Evolutionary conservation across 2,113 vertebrate genomes (phyloP), one percentile per base, ranked within the genome.

Genomic region (Xiphorhynchus elegans): DNA sequence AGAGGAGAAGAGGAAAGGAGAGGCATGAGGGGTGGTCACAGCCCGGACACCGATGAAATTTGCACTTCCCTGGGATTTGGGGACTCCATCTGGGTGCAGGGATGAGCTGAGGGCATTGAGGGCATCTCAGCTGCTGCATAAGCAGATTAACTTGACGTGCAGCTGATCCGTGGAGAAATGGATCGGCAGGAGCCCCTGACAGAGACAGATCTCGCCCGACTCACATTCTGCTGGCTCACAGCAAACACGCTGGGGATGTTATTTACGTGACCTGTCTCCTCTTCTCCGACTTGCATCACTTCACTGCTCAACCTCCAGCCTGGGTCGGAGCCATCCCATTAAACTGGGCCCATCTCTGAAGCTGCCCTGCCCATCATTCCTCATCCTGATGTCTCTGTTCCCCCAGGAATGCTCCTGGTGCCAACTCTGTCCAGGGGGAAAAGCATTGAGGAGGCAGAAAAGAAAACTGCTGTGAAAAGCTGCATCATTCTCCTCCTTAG

Each of bases 161-260:
- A 5, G 89, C 94, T 95, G 93, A 95, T 89, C 94, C 95, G 56
- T 18, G 53, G 93, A 92, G 91, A 95, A 89, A 95, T 76, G 89
- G 89, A 92, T 95, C 94, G 56, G 89, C 89, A 94, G 84, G 84
- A 95, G 89, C 23, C 80, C 89, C 93, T 97, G 95, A 91, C 93
- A 91, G 28, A 90, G 89, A 68, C 87, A 69, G 60, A 93, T 92
- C 81, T 46, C 74, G 62, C 85, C 73, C 15, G 39, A 60, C 93
- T 95, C 93, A 89, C 89, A 94, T 95, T 96, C 91, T 95, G 91
- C 96, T 91, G 78, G 95, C 91, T 95, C 84, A 68, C 89, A 95
- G 89, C n/a, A 95, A 90, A 87, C 93, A 49, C 24, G 0, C 53
- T 52, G 80, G 3, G 18, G 84, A 82, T 78, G 91, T 87, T 93